These are phyloP conservation scores for Gymnoscelis rufifasciata DNA, from an alignment of 2,888 invertebrate species.

Conservation along the genomic window DNA sequence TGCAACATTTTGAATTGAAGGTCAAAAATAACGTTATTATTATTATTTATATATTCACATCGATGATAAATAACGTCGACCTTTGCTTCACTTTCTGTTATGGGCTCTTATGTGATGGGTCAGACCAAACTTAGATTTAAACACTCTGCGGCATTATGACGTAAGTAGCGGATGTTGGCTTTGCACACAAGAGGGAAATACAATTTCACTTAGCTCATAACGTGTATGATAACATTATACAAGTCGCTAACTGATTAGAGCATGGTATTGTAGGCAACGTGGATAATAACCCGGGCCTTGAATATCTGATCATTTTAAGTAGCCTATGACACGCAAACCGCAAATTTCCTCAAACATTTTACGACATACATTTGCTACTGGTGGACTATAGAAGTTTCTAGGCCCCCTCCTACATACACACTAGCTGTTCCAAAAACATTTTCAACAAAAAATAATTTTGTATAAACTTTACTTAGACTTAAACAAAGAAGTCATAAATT, in stretches of 20 bases:
- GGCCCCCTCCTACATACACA: neutral
- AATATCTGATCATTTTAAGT: slow-evolving; percentile 29
- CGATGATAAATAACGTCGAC: no score
- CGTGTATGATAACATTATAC: slow-evolving; percentile 21
- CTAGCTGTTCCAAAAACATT: neutral
- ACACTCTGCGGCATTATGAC: no score
- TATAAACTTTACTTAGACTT: neutral
- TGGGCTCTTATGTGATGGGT: no score
- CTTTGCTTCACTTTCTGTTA: no score
- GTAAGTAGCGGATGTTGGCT: slow-evolving; percentile 10
- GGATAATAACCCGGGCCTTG: slow-evolving; percentile 18
- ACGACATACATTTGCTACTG: neutral
- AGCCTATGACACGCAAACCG: slow-evolving; percentile 24
- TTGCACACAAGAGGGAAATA: slow-evolving; percentile 12
- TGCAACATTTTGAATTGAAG: no score
- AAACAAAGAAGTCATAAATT: neutral
- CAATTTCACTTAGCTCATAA: slow-evolving; percentile 17
- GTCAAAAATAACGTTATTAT: no score
- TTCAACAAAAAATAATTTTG: neutral
- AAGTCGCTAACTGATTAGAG: slow-evolving; percentile 21
- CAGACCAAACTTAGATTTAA: no score
- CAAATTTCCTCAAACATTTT: slow-evolving; percentile 21
- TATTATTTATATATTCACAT: no score
- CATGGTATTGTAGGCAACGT: slow-evolving; percentile 17
- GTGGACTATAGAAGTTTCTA: neutral